phyloP scores from a whole-genome alignment of 53 echinoderm and acorn worm species.

The Holothuria scabra region DNA sequence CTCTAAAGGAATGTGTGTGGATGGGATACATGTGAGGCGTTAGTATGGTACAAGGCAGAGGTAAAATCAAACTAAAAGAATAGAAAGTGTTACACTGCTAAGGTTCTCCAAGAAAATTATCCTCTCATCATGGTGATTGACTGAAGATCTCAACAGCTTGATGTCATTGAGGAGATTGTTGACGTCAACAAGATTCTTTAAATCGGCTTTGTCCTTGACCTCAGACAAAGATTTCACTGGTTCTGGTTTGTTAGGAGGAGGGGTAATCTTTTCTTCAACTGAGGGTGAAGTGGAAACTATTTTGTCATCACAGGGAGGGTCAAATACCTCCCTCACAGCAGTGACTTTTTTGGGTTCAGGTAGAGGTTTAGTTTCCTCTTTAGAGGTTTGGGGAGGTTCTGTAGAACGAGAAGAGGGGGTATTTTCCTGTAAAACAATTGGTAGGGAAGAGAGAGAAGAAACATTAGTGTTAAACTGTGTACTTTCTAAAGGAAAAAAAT shows the following conservation, averaged over 20 bases:
- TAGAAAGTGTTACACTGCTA: constrained; percentile 16
- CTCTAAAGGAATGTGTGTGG: too few relatives aligned
- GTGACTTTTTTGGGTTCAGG: too few relatives aligned
- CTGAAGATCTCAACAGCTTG: constrained; percentile 46
- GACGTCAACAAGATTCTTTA: not conserved
- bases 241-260: constrained; percentile 6
- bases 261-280: not conserved
- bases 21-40: not conserved
- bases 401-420: too few relatives aligned
- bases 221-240: not conserved
- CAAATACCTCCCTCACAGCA: too few relatives aligned
- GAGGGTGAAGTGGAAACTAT: not conserved
- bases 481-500: too few relatives aligned
- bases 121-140: constrained; percentile 56
- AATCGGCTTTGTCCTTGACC: not conserved
- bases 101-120: constrained; percentile 54
- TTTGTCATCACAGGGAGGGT: too few relatives aligned
- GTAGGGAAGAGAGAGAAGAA: too few relatives aligned
- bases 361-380: too few relatives aligned
- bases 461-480: too few relatives aligned
- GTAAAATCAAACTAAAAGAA: not conserved
- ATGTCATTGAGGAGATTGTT: constrained; percentile 48
- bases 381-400: too few relatives aligned
- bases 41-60: not conserved
- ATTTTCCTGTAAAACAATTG: too few relatives aligned